Percentiles rank a stretch among this genome's conserved stretches.
Evolutionary conservation across 2,888 invertebrate species (phyloP).

Genomic region (Carpatolechia fugitivella): DNA sequence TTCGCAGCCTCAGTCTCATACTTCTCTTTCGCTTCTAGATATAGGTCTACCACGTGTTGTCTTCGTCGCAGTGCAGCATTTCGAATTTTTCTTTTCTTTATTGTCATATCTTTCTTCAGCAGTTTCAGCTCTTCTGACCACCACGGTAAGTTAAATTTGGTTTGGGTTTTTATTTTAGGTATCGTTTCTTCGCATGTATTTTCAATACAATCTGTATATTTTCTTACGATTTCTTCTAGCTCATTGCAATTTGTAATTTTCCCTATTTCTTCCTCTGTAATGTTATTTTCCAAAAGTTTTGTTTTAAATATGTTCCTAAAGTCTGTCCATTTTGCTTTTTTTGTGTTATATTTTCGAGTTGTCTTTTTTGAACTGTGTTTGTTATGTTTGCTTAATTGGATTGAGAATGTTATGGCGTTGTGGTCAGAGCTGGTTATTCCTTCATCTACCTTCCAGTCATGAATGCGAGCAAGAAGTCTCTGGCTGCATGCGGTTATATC

Average conservation of each 20-base stretch:
- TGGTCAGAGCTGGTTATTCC: conserved; percentile 15
- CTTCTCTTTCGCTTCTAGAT: conserved; percentile 8
- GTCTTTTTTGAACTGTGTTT: background rate
- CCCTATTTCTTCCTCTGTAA: too few species aligned
- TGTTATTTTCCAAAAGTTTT: background rate
- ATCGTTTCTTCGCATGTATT: background rate
- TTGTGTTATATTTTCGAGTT: conserved; percentile 1
- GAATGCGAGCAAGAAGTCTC: background rate
- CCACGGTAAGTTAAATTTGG: conserved; percentile 11
- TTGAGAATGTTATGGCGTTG: background rate
- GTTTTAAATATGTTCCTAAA: background rate
- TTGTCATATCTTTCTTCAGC: background rate
- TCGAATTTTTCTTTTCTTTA: background rate
- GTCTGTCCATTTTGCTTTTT: conserved; percentile 13
- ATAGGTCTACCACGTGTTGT: conserved; percentile 9
- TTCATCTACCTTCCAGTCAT: conserved; percentile 4
- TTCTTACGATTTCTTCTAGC: background rate
- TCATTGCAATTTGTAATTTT: background rate
- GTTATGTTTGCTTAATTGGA: background rate
- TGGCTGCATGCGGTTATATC: conserved; percentile 8
- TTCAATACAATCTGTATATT: background rate
- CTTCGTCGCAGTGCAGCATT: conserved; percentile 7
- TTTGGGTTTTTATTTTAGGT: background rate
- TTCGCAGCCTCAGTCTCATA: background rate
- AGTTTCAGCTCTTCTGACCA: conserved; percentile 7